Base-by-base conservation (phyloP, 2,888 invertebrate species). In the Scaptomyza parva region DNA sequence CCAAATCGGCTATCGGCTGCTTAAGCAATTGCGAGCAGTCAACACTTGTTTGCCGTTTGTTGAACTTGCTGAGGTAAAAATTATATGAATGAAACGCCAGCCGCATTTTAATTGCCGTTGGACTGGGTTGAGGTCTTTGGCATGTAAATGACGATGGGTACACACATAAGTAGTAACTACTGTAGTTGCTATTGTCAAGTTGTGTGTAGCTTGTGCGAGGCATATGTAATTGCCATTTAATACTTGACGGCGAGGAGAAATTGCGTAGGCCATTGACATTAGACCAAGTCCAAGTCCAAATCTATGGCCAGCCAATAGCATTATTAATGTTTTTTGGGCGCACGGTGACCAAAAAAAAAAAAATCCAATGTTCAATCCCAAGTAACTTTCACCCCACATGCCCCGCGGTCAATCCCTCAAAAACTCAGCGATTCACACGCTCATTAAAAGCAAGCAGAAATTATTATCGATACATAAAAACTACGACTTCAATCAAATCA, bases 181-280 rank as follows among this genome's bases (percentile, higher is more conserved):
- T 33, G 39, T 53, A 59, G 45, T 35, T 24, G 50, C 22, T 53
- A 61, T 45, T 57, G 72, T 63, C 72, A 64, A 61, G 44, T 52
- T 43, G 39, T 57, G 39, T 57, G 33, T 59, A 58, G 68, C 70
- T 54, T 87, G 82, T 82, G 88, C 55, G 73, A 59, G 60, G 88
- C 88, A 83, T 87, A 71, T 60, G 62, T 85, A 87, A 87, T 88
- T 86, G 79, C 50, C 68, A 66, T 60, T 76, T 85, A 78, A 82
- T 85, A 78, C 78, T 61, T 54, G 72, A 52, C 66, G 58, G 83
- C 65, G 62, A 61, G 67, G 88, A 82, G 88, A 83, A 87, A 87
- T 82, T 87, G 79, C 88, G 83, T 85, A 85, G 82, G 88, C 65
- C 82, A 87, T 82, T 87, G 82, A 83, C 82, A 71, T 63, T 50